A percentile compares a stretch with the other conserved stretches of the same genome.
These are phyloP conservation scores for Thelaira solivaga DNA, from an alignment of 2,888 invertebrate genomes.

Conservation along the genomic window DNA sequence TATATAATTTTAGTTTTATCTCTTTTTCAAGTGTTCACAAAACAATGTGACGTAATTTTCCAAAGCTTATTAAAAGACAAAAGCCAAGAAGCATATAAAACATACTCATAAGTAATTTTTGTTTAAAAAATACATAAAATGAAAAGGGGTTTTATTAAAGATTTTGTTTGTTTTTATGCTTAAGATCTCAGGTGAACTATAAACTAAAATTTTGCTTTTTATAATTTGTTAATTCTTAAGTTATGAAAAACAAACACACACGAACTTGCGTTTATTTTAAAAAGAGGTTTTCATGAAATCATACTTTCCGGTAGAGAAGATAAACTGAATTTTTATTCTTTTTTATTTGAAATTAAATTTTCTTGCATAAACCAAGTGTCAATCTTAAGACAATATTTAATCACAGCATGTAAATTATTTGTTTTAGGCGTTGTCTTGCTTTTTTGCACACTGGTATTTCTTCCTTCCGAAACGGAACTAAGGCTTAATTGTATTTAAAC, in stretches of 20 bases:
- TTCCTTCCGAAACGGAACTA: constrained; percentile 60
- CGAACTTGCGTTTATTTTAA: neutral
- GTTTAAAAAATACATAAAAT: constrained; percentile 10
- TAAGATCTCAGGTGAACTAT: constrained; percentile 38
- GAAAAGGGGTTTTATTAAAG: neutral
- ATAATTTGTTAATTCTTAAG: constrained; percentile 5
- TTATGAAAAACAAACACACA: neutral
- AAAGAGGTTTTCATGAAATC: constrained; percentile 50
- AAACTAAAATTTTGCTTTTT: constrained; percentile 13
- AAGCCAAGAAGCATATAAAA: too few species aligned
- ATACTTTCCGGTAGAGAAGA: constrained; percentile 53
- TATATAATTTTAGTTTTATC: neutral
- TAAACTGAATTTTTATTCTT: constrained; percentile 14
- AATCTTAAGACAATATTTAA: constrained; percentile 31
- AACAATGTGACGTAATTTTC: constrained; percentile 50
- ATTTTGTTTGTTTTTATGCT: neutral
- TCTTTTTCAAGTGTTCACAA: neutral
- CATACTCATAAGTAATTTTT: too few species aligned
- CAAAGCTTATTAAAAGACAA: constrained; percentile 26
- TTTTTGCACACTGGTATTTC: constrained; percentile 1
- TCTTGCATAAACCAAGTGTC: constrained; percentile 16
- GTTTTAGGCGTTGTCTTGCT: neutral
- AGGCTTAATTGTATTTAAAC: constrained; percentile 56
- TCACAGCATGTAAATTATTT: constrained; percentile 5
- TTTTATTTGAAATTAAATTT: constrained; percentile 6